Evolutionary conservation across 2,888 invertebrate species (phyloP).

Genomic region (Antitype chi): DNA sequence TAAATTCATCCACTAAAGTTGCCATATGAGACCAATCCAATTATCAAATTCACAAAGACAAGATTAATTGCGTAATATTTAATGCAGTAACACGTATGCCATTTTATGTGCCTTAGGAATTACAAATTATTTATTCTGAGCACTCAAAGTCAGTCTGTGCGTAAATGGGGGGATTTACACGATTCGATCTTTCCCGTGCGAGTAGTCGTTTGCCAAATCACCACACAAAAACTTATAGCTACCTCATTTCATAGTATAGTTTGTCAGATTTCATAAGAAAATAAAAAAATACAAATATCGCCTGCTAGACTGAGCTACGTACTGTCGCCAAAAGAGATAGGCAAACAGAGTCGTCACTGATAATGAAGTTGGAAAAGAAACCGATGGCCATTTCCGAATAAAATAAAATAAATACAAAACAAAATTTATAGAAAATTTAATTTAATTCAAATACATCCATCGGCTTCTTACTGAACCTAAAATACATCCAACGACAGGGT

Average conservation of each 20-base stretch:
- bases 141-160: constrained; percentile 74
- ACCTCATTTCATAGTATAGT: neutral
- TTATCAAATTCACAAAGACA: constrained; percentile 53
- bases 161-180: constrained; percentile 28
- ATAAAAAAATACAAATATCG: neutral
- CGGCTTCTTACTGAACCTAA: too few relatives aligned
- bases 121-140: constrained; percentile 71
- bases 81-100: constrained; percentile 65
- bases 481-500: too few relatives aligned
- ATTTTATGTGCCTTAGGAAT: constrained; percentile 66
- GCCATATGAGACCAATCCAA: constrained; percentile 46
- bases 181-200: neutral
- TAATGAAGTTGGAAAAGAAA: too few relatives aligned
- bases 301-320: too few relatives aligned
- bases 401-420: too few relatives aligned
- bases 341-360: too few relatives aligned
- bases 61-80: constrained; percentile 66
- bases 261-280: neutral
- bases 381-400: too few relatives aligned
- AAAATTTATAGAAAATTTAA: too few relatives aligned
- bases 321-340: too few relatives aligned
- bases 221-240: neutral
- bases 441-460: too few relatives aligned
- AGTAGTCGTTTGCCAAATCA: neutral
- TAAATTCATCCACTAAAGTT: constrained; percentile 29